These are phyloP conservation scores for Delia radicum DNA, from an alignment of 1,140 invertebrate species.

Conservation along the genomic window DNA sequence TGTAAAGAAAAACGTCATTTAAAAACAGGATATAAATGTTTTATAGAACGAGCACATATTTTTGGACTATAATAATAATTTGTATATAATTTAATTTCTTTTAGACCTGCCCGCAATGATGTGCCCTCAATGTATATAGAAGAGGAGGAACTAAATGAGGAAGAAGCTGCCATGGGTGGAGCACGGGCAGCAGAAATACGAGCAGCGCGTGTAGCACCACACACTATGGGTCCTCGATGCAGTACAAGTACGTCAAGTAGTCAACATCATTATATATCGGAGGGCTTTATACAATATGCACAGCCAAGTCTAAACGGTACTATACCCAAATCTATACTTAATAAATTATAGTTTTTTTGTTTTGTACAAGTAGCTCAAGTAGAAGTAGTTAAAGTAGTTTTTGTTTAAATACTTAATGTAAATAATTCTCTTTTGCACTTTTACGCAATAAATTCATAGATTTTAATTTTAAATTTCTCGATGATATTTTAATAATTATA, in stretches of 20 bases:
- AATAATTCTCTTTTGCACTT: too few species aligned
- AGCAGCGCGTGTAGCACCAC: constrained; percentile 39
- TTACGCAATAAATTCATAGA: too few species aligned
- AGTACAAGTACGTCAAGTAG: constrained; percentile 39
- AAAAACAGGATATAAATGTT: too few species aligned
- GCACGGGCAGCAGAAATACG: constrained; percentile 43
- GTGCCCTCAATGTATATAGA: constrained; percentile 56
- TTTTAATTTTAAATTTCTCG: too few species aligned
- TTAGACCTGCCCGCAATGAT: constrained; percentile 52
- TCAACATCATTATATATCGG: constrained; percentile 55
- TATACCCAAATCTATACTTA: constrained; percentile 55
- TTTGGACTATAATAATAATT: too few species aligned
- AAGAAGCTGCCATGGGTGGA: constrained; percentile 43
- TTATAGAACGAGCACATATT: not conserved
- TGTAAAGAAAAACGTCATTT: too few species aligned
- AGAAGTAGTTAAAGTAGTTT: too few species aligned
- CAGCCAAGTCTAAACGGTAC: constrained; percentile 56
- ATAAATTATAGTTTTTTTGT: constrained; percentile 46
- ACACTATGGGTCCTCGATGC: constrained; percentile 35
- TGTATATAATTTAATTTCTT: too few species aligned
- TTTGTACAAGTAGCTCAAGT: too few species aligned
- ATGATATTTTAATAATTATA: too few species aligned
- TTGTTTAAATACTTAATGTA: too few species aligned
- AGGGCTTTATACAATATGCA: constrained; percentile 56
- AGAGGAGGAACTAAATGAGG: constrained; percentile 52